Conservation (phyloP, 2,888 invertebrate species). For the Ormyrus nitidulus region DNA sequence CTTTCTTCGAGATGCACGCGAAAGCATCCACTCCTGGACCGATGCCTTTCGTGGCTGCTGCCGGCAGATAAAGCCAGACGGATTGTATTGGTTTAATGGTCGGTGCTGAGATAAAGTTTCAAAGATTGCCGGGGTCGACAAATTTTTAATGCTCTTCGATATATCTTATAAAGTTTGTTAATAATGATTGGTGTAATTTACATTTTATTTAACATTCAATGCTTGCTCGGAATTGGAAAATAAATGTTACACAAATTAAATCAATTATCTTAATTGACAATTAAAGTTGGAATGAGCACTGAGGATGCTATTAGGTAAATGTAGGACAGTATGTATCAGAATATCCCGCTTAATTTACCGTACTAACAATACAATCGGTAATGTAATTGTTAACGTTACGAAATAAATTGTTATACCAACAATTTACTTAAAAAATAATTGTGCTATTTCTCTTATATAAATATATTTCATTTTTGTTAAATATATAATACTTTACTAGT, state of each 20-base stretch:
- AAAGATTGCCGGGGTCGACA: not conserved
- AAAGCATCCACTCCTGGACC: no score
- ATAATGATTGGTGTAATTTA: no score
- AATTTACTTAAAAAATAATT: not conserved
- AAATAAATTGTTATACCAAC: not conserved
- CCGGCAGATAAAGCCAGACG: no score
- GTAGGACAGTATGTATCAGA: conserved; percentile 21
- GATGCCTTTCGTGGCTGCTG: no score
- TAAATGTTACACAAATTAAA: conserved; percentile 8
- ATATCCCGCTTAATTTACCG: conserved; percentile 37
- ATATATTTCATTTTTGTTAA: not conserved
- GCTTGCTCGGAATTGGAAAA: no score
- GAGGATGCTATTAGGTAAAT: conserved; percentile 21
- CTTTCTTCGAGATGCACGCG: conserved; percentile 12
- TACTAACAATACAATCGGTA: not conserved
- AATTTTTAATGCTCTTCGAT: no score
- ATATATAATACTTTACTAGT: not conserved
- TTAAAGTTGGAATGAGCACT: conserved; percentile 16
- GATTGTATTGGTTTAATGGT: not conserved
- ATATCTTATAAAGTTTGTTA: no score
- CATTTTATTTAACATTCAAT: no score
- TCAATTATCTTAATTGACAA: conserved; percentile 26
- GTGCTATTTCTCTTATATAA: not conserved
- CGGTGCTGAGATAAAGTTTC: no score
- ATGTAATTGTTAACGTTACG: conserved; percentile 8